Evolutionary conservation across 2,113 vertebrate genomes (phyloP).

Genomic region (Pionites leucogaster): DNA sequence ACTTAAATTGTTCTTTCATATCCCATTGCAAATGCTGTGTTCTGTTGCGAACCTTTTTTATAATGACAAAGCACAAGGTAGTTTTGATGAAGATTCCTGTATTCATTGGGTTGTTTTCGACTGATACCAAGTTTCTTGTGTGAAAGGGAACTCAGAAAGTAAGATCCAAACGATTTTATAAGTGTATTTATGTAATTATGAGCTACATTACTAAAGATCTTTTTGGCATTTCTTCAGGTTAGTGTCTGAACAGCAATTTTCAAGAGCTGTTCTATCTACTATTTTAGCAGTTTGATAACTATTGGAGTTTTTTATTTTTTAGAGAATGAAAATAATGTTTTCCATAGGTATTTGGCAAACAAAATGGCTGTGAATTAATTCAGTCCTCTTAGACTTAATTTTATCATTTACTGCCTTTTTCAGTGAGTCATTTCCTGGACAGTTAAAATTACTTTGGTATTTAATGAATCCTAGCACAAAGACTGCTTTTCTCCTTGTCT

Average conservation of each 20-base stretch:
- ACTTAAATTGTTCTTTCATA: neutral
- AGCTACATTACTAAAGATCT: neutral
- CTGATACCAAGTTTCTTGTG: neutral
- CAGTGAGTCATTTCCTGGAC: neutral
- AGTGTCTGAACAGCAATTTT: neutral
- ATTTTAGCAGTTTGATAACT: neutral
- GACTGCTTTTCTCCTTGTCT: neutral
- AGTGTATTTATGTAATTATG: neutral
- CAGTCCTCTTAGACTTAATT: neutral
- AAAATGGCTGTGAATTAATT: neutral
- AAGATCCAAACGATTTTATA: neutral
- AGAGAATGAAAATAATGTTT: neutral
- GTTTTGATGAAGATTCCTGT: neutral
- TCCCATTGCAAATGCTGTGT: neutral
- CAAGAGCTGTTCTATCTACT: neutral
- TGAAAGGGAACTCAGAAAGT: neutral
- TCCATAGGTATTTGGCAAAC: neutral
- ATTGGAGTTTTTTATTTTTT: neutral
- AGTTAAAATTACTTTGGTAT: neutral
- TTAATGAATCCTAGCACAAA: neutral
- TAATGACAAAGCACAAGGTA: neutral
- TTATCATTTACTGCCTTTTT: neutral
- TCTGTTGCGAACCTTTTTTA: neutral
- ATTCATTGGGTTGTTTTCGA: neutral
- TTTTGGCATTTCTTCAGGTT: neutral